These are phyloP conservation scores for Halocynthia roretzi DNA, from an alignment of 23 tunicate genomes.

Conservation along the genomic window DNA sequence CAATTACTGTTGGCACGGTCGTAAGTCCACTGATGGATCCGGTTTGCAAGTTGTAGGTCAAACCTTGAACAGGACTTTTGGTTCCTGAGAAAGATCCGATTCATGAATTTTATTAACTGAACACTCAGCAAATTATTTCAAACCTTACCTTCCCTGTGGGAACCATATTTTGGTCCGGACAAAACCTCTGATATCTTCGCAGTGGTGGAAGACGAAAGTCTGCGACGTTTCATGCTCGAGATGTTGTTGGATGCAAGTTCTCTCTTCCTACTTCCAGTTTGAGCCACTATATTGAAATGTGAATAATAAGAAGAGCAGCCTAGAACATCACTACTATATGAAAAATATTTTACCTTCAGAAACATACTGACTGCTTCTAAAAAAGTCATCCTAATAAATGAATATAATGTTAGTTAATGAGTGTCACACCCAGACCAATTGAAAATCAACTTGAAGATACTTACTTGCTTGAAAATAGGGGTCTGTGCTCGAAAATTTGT, in stretches of 20 bases:
- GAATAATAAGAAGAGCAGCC: neutral
- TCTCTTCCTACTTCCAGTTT: neutral
- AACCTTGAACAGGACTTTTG: slow-evolving; percentile 38
- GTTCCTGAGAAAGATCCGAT: neutral
- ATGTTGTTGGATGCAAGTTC: neutral
- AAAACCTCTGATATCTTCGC: slow-evolving; percentile 19
- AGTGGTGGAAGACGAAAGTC: slow-evolving; percentile 24
- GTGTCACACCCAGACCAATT: no score
- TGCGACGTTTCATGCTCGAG: slow-evolving; percentile 3
- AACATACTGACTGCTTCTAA: no score
- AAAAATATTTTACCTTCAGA: no score
- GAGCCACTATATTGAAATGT: neutral
- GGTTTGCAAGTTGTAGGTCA: slow-evolving; percentile 79
- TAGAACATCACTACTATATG: no score
- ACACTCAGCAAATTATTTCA: neutral
- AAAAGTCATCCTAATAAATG: no score
- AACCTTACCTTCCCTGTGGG: neutral
- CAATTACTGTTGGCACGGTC: slow-evolving; percentile 23
- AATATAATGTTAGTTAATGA: no score
- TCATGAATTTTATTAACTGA: neutral
- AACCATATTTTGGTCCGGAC: slow-evolving; percentile 4
- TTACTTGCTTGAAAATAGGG: no score
- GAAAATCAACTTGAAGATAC: no score
- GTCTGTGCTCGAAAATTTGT: no score
- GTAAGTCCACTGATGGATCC: slow-evolving; percentile 76